Conservation (phyloP, 2,888 invertebrate species). For the Spilarctia lutea region DNA sequence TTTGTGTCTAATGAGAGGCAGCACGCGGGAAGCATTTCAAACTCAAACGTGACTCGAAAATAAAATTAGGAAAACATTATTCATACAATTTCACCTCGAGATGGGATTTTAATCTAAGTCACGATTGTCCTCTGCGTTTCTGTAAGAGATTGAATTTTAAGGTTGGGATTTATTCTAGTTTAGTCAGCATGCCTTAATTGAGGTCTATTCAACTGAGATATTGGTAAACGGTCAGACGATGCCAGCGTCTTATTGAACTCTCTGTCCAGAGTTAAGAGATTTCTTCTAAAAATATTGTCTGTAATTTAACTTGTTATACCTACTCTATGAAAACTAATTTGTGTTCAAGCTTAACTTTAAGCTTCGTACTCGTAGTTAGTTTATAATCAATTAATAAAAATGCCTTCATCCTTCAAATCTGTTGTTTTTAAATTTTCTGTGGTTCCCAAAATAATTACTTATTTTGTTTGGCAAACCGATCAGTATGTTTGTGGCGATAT, state of each 20-base stretch:
- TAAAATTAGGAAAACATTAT: constrained; percentile 66
- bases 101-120: constrained; percentile 70
- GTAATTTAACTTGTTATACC: not conserved
- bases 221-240: constrained; percentile 71
- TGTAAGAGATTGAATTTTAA: constrained; percentile 65
- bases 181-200: constrained; percentile 72
- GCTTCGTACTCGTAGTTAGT: not conserved
- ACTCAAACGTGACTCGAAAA: constrained; percentile 65
- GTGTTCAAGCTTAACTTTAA: no score
- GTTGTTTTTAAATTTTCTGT: not conserved
- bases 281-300: not conserved
- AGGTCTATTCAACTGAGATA: constrained; percentile 75
- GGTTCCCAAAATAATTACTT: not conserved
- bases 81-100: constrained; percentile 59
- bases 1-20: constrained; percentile 27
- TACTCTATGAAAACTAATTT: not conserved
- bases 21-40: constrained; percentile 50
- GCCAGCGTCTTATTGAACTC: constrained; percentile 62
- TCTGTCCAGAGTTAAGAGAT: constrained; percentile 55
- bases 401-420: not conserved
- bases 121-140: constrained; percentile 68
- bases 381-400: not conserved
- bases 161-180: constrained; percentile 67
- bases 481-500: no score
- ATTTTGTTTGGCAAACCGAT: not conserved